Evolutionary conservation across 2,113 vertebrate genomes (phyloP).

Genomic region (Salvelinus sp.): DNA sequence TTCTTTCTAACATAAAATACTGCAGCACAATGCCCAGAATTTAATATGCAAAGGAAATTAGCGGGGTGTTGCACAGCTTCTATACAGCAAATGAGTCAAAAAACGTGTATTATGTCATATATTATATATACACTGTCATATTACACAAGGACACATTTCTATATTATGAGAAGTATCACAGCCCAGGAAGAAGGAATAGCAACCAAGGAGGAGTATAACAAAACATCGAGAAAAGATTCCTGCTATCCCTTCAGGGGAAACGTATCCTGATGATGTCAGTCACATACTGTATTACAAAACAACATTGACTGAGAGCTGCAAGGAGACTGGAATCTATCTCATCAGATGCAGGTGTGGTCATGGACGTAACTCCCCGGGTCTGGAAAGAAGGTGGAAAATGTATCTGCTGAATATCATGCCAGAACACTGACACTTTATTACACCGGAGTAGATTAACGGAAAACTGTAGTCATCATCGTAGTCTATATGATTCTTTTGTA

Average conservation of each 20-base stretch:
- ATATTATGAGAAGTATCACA: too few relatives aligned
- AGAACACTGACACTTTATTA: constrained; percentile 19
- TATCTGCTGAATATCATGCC: constrained; percentile 5
- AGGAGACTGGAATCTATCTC: constrained; percentile 20
- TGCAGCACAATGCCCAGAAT: background rate
- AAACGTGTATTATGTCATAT: too few relatives aligned
- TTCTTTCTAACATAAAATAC: background rate
- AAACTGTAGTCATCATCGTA: constrained; percentile 50
- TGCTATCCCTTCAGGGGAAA: background rate
- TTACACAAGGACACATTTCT: too few relatives aligned
- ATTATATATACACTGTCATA: too few relatives aligned
- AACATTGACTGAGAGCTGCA: constrained; percentile 26
- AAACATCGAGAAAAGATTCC: background rate
- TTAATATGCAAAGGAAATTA: too few relatives aligned
- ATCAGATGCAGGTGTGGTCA: constrained; percentile 53
- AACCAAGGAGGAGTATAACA: background rate
- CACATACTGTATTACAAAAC: constrained; percentile 31
- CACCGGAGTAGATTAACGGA: constrained; percentile 38
- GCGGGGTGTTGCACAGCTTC: too few relatives aligned
- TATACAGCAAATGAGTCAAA: too few relatives aligned
- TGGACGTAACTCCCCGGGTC: background rate
- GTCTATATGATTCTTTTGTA: constrained; percentile 23
- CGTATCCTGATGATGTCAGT: constrained; percentile 26
- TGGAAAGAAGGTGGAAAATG: constrained; percentile 11
- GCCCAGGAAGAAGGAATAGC: too few relatives aligned